Conservation (phyloP, 2,113 vertebrate genomes). For the Grammomys dolichurus region DNA sequence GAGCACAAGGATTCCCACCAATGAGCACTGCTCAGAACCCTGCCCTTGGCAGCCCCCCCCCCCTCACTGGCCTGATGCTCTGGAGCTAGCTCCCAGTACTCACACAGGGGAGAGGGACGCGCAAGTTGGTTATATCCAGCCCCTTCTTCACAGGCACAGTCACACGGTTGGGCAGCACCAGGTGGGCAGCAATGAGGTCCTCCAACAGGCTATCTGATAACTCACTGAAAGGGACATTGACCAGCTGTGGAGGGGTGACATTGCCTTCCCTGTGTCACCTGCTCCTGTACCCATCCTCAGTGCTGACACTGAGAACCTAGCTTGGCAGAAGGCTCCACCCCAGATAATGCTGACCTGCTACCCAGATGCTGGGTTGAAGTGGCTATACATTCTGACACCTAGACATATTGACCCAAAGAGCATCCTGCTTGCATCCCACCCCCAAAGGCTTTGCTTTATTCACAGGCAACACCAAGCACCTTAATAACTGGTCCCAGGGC, state of each 20-base stretch:
- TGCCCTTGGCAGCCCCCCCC: neutral
- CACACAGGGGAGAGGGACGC: constrained; percentile 95
- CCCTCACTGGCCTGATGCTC: rapidly evolving
- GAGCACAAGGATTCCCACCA: neutral
- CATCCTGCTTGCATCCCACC: neutral
- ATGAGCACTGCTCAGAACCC: neutral
- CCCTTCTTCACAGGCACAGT: constrained; percentile 95
- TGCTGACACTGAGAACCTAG: neutral
- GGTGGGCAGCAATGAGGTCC: constrained; percentile 92
- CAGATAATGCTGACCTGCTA: neutral
- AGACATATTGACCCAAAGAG: neutral
- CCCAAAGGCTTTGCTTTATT: neutral
- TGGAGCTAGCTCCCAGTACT: constrained; percentile 73
- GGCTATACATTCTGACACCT: neutral
- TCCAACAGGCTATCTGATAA: constrained; percentile 93
- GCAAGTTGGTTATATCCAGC: constrained; percentile 93
- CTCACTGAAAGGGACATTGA: constrained; percentile 83
- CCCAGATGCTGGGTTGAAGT: neutral
- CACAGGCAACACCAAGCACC: neutral
- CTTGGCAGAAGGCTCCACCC: neutral
- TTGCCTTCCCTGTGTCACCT: neutral
- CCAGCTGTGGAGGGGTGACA: neutral
- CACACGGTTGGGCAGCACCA: constrained; percentile 97
- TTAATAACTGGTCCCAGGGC: neutral
- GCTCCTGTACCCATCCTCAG: neutral